These are phyloP conservation scores for Anneissia japonica DNA, from an alignment of 35 echinoderm and acorn worm genomes.

Conservation along the genomic window DNA sequence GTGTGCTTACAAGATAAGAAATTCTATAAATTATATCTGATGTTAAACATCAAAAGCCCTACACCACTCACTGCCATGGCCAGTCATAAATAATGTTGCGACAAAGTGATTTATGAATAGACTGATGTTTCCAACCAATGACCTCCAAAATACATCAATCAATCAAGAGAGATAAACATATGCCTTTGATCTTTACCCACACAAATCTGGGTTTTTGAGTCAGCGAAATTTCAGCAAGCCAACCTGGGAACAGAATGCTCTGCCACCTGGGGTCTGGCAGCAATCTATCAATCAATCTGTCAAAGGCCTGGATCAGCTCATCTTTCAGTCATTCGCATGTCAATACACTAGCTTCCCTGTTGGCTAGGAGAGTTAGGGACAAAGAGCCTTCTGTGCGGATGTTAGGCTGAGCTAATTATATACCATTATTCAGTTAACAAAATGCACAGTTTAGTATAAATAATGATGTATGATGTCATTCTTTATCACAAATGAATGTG, in stretches of 20 bases:
- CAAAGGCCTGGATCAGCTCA: background rate
- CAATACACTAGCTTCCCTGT: background rate
- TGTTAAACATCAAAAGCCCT: background rate
- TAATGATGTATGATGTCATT: too few relatives aligned
- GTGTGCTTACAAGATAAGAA: background rate
- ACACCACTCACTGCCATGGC: background rate
- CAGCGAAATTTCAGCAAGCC: background rate
- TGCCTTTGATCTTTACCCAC: constrained; percentile 1
- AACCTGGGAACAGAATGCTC: background rate
- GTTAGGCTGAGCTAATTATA: background rate
- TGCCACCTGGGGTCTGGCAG: background rate
- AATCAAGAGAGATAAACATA: background rate
- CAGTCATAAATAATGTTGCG: background rate
- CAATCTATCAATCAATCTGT: background rate
- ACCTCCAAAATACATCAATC: background rate
- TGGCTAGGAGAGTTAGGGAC: background rate
- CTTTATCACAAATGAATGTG: too few relatives aligned
- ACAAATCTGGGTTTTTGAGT: background rate
- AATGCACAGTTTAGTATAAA: too few relatives aligned
- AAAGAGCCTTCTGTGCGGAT: background rate
- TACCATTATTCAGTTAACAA: too few relatives aligned
- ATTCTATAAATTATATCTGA: background rate
- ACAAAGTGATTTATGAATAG: background rate
- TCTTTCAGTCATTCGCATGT: background rate
- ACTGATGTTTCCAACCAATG: background rate